Evolutionary conservation across 2,888 invertebrate species (phyloP).

Genomic region (Ophioninae sp.): DNA sequence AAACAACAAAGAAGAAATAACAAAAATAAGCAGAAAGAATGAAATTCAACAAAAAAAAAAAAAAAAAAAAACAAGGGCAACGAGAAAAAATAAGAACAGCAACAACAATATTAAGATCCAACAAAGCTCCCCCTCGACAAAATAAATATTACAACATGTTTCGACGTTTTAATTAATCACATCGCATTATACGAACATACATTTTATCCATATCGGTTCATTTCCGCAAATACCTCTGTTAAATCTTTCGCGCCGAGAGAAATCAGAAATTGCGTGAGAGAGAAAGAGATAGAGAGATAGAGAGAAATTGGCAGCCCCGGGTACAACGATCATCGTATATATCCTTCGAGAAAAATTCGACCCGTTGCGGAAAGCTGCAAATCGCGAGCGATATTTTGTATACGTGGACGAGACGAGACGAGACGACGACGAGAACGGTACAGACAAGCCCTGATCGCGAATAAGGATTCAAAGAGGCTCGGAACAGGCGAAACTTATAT

Average conservation of each 20-base stretch:
- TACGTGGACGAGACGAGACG: conserved; percentile 27
- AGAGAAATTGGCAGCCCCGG: conserved; percentile 41
- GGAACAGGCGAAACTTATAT: conserved; percentile 34
- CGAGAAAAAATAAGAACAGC: conserved; percentile 42
- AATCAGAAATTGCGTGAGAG: background rate
- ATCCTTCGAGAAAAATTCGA: background rate
- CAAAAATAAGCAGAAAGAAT: conserved; percentile 5
- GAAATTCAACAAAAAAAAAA: conserved; percentile 43
- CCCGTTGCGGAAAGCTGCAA: background rate
- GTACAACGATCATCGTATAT: background rate
- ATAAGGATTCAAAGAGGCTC: conserved; percentile 18
- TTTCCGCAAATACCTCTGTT: conserved; percentile 72
- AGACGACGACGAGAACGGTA: background rate
- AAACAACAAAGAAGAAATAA: conserved; percentile 21
- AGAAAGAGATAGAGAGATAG: conserved; percentile 1
- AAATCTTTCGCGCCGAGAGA: conserved; percentile 63
- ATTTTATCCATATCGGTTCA: conserved; percentile 71
- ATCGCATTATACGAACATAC: conserved; percentile 69
- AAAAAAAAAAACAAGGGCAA: conserved; percentile 38
- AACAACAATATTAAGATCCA: conserved; percentile 49
- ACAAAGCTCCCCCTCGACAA: conserved; percentile 71
- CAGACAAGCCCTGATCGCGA: background rate
- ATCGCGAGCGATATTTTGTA: background rate
- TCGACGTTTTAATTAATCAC: conserved; percentile 75
- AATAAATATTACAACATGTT: conserved; percentile 73